Evolutionary conservation across 2,113 vertebrate species (phyloP), one percentile per base, ranked within the genome.

Genomic region (Microtus ochrogaster): DNA sequence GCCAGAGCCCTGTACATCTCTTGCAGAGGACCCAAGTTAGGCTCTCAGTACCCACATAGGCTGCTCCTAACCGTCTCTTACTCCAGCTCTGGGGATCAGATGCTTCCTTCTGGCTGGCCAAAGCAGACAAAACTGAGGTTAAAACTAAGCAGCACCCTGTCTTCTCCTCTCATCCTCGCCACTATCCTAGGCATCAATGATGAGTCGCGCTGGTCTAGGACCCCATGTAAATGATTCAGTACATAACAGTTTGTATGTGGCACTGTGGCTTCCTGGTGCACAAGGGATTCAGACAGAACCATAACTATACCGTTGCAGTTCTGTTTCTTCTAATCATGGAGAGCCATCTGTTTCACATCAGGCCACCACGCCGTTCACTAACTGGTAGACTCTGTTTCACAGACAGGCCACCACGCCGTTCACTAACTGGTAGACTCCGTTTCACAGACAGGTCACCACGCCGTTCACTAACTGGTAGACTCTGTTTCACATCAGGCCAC

Each of bases 281-380:
- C 41, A 63, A 19, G 47, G 89, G 39, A 11, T 47, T 39, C 72
- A 72, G 39, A n/a, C 2, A 21, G 12, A 13, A 19, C 3, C 39
- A 9, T 0, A 2, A 9, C 5, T 36, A 13, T 0, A 0, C 26
- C 44, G 33, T 14, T 28, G 65, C 1, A 5, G 24, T 4, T 77
- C 33, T 82, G 24, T 1, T 26, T 89, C n/a, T 39, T 73, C 30
- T 72, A 28, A 76, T n/a, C 28, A 28, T 24, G 0, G 8, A 30
- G 5, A 55, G 68, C 41, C 12, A 8, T n/a, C 28, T 12, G 13
- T 11, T 30, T 24, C 28, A 4, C n/a, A 17, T 13, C 21, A 78
- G 21, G 49, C 13, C 14, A 10, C 61, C 28, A 68, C 33, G 16
- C 11, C 68, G 19, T 10, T 82, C 49, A 21, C 49, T n/a, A 5